Evolutionary conservation across 2,888 invertebrate species (phyloP).

Genomic region (Eudemis profundana): DNA sequence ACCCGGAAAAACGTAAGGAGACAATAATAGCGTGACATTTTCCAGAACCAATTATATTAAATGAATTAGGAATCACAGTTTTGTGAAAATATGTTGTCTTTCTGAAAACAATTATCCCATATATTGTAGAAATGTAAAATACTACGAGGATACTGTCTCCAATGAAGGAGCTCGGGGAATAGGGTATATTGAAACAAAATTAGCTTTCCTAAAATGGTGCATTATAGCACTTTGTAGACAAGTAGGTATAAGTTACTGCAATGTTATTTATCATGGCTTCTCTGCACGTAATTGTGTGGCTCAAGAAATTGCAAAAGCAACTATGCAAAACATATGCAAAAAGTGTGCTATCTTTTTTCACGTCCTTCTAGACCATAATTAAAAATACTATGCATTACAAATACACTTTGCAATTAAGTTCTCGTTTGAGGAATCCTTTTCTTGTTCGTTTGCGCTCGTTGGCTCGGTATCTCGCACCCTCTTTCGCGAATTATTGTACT

Average conservation of each 20-base stretch:
- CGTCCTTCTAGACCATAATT: slow-evolving; percentile 14
- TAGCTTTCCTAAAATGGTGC: too few relatives aligned
- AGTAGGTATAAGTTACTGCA: neutral
- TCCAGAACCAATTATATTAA: too few relatives aligned
- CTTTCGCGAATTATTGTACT: slow-evolving; percentile 37
- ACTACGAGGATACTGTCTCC: too few relatives aligned
- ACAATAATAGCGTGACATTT: too few relatives aligned
- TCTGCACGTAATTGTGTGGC: neutral
- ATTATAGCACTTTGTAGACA: neutral
- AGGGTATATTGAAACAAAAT: too few relatives aligned
- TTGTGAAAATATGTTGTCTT: too few relatives aligned
- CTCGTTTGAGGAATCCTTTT: slow-evolving; percentile 31
- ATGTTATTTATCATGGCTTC: neutral
- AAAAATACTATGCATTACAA: slow-evolving; percentile 22
- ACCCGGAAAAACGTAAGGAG: neutral
- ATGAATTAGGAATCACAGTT: too few relatives aligned
- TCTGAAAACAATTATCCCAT: too few relatives aligned
- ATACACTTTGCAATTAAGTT: slow-evolving; percentile 37
- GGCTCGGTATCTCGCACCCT: slow-evolving; percentile 29
- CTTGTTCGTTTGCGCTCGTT: slow-evolving; percentile 31
- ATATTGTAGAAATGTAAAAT: too few relatives aligned
- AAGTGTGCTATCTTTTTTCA: slow-evolving; percentile 1
- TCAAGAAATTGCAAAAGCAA: slow-evolving; percentile 1
- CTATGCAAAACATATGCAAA: too few relatives aligned
- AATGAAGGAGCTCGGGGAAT: too few relatives aligned